phyloP scores from a whole-genome alignment of 2,113 vertebrate genomes.

The Arothron firmamentum region DNA sequence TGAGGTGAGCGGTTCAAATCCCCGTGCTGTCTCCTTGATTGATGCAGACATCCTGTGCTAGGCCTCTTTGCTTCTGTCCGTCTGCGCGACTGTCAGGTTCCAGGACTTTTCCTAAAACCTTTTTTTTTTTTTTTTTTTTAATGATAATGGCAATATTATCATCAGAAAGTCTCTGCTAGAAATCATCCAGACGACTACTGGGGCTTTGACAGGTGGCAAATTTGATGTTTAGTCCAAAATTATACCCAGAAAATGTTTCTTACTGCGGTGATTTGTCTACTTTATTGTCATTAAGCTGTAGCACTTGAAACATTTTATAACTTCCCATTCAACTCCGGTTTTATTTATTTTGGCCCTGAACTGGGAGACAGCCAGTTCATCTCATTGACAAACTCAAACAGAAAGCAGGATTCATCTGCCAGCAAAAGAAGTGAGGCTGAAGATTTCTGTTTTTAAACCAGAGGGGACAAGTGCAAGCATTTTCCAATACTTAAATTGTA shows the following conservation, averaged over 20 bases:
- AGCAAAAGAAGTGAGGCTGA: constrained; percentile 25
- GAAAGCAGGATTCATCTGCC: constrained; percentile 21
- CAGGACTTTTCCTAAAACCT: constrained; percentile 16
- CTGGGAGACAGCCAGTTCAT: constrained; percentile 28
- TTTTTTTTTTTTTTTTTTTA: constrained; percentile 5
- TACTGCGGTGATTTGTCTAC: constrained; percentile 12
- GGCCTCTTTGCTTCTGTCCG: constrained; percentile 37
- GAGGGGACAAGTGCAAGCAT: constrained; percentile 18
- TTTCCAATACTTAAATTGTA: constrained; percentile 35
- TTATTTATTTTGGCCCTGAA: constrained; percentile 44
- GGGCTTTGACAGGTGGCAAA: neutral
- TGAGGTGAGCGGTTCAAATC: constrained; percentile 51
- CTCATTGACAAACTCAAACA: constrained; percentile 36
- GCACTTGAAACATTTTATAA: constrained; percentile 35
- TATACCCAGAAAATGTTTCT: neutral
- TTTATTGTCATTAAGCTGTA: constrained; percentile 18
- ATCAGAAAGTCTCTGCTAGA: neutral
- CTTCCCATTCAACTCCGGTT: constrained; percentile 33
- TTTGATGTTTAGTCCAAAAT: constrained; percentile 2
- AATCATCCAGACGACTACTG: constrained; percentile 2
- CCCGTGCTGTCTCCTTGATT: constrained; percentile 60
- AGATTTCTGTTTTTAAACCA: constrained; percentile 21
- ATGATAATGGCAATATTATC: constrained; percentile 2
- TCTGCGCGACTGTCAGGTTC: constrained; percentile 51
- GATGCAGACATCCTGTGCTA: constrained; percentile 58